Evolutionary conservation across 2,888 invertebrate genomes (phyloP), one percentile per base, ranked within the genome.

Genomic region (Anagyrus pseudococci): DNA sequence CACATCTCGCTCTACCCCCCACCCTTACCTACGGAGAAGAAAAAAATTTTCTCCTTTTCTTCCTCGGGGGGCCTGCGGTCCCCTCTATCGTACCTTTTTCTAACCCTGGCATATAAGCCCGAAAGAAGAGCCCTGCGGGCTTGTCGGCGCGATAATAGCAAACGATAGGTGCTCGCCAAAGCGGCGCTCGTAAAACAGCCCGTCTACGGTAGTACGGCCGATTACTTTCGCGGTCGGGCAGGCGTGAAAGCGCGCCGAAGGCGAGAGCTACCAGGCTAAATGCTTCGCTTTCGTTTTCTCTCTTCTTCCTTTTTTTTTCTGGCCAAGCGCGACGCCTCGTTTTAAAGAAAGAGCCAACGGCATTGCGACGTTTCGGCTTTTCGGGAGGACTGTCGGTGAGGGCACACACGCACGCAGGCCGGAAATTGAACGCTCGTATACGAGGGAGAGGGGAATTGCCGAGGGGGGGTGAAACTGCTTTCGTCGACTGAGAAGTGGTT

Each of bases 71-170:
- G n/a, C n/a, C n/a, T n/a, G n/a, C n/a, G n/a, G n/a, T n/a, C 41
- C 41, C 46, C 25, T 40, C 15, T 23, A 22, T 58, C 26, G 52
- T 8, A 17, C 49, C 41, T 47, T 29, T 54, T 25, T 43, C 56
- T n/a, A n/a, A n/a, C n/a, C 26, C 4, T 2, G 40, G 44, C 23
- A 7, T n/a, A n/a, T 49, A 48, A 33, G 20, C 33, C 66, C 69
- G 73, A 73, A 73, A 71, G 72, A 70, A 73, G 71, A 70, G 74
- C 75, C 77, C 75, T 77, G 73, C 75, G 68, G 74, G 72, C 70
- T 72, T 10, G 29, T 4, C 29, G 4, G 71, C 66, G 74, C 75
- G 76, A 77, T 78, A 78, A 78, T 75, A 70, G 72, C 67, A 67
- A 70, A 68, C 74, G 77, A 76, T 77, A 75, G 72, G 71, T 70